Evolutionary conservation across 2,888 invertebrate genomes (phyloP), one percentile per base, ranked within the genome.

Genomic region (Drosophila limbata): DNA sequence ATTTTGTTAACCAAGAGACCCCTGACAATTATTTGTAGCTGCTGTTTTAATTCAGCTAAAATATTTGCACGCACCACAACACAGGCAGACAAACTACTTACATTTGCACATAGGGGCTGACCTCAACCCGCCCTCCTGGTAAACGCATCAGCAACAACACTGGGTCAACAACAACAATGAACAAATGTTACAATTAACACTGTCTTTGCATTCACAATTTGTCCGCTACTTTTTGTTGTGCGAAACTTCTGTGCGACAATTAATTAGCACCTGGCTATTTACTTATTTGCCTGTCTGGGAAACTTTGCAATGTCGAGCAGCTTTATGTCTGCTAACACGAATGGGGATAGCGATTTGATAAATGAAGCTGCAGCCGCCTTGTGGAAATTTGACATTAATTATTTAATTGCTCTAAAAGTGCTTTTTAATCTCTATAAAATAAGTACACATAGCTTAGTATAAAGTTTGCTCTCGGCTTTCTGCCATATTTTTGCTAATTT

Each of bases 171-270:
- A 62, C 53, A 48, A 44, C 76, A 62, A 21, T 25, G 61, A 57
- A 69, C 81, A 82, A 79, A 69, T 88, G 81, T 71, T 73, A 69
- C 81, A 85, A 84, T 88, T 86, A 86, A 77, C 73, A 84, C 84
- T 65, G 69, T 66, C 79, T 71, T 71, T 77, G 53, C 68, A 77
- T 70, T 67, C 64, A 59, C 51, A 50, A 50, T 68, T 64, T 72
- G 66, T 48, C 19, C 37, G 21, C 21, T 56, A 35, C 51, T 40
- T 51, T 53, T 45, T 56, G 48, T 44, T 50, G 50, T 63, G 50
- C 55, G 5, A 60, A 79, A 82, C 56, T 78, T 51, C 59, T 53
- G 28, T 31, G 60, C 44, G 45, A 69, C 59, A 62, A 48, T 75
- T 79, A 84, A 84, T 84, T 84, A 84, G 74, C 85, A 83, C 73